phyloP scores from a whole-genome alignment of 2,113 vertebrate species.

The Tor tambroides region DNA sequence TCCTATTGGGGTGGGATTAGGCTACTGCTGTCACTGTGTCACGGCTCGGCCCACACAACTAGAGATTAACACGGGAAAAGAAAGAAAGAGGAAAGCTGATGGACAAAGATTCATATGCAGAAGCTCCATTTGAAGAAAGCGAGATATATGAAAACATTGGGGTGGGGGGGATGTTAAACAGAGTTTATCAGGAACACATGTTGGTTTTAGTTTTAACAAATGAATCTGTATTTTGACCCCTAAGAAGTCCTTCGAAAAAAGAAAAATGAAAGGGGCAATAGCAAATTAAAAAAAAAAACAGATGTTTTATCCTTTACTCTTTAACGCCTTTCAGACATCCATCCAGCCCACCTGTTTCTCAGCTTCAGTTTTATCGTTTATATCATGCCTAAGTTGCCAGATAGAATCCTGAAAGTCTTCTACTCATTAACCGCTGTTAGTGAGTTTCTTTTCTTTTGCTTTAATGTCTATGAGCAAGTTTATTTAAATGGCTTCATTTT shows the following conservation, averaged over 20 bases:
- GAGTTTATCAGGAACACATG: too few relatives aligned
- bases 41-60: constrained; percentile 54
- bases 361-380: neutral
- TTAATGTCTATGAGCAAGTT: constrained; percentile 11
- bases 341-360: constrained; percentile 43
- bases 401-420: constrained; percentile 15
- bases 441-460: neutral
- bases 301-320: constrained; percentile 16
- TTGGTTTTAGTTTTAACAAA: neutral
- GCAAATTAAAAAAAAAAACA: constrained; percentile 28
- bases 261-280: neutral
- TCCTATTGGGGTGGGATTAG: constrained; percentile 51
- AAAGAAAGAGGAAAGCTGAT: neutral
- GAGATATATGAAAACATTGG: neutral
- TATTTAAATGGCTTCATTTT: constrained; percentile 12
- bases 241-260: neutral
- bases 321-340: constrained; percentile 4
- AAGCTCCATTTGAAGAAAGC: neutral
- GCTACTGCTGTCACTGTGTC: constrained; percentile 42
- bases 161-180: too few relatives aligned
- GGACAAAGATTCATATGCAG: constrained; percentile 11
- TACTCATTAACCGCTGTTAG: neutral
- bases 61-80: constrained; percentile 44
- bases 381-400: neutral
- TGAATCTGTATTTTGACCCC: neutral